Base-by-base conservation (phyloP, 2,888 invertebrate genomes). In the Julus scanicus region DNA sequence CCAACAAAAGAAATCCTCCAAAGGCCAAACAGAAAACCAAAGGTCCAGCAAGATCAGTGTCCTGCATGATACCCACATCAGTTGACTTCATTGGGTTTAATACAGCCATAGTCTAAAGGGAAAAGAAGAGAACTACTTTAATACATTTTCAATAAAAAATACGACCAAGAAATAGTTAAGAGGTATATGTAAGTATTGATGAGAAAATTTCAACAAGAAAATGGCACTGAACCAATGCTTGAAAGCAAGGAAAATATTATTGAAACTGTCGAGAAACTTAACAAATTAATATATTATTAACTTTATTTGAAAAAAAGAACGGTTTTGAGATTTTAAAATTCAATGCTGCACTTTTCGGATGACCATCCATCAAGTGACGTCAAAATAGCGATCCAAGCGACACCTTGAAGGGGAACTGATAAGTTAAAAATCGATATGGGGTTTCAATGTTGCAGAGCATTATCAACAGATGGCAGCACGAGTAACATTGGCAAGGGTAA, bases 21-120 rank as follows among this genome's bases (percentile, higher is more conserved):
- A 96, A 95, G 11, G 95, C 94, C 89, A 98, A 93, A 92, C 97
- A 98, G 93, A 98, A 98, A 40, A 96, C 96, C 88, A 98, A 94
- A 0, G 98, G 98, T 0, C 98, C 98, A 29, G 98, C 98, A 90
- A 98, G 94, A 92, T 98, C 98, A 11, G 97, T 96, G 91, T 97
- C 96, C 92, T 95, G 94, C 63, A 96, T 93, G 88, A 96, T 93
- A 90, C 95, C 95, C 90, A 95, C 95, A 0, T 96, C 95, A 92
- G 96, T 96, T 91, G 95, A 95, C 57, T 95, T 90, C 83, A 90
- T 87, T 5, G 90, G 90, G 80, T 90, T 90, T 57, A 90, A 88
- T 37, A 90, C 90, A 20, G 90, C 90, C 84, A 90, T 86, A 13
- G 90, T 90, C 89, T 90, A 40, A 11, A 88, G 88, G 4, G 6